Evolutionary conservation across 2,797 vertebrate genomes (phyloP), one percentile per base, ranked within the genome.

Genomic region (Dallia pectoralis): DNA sequence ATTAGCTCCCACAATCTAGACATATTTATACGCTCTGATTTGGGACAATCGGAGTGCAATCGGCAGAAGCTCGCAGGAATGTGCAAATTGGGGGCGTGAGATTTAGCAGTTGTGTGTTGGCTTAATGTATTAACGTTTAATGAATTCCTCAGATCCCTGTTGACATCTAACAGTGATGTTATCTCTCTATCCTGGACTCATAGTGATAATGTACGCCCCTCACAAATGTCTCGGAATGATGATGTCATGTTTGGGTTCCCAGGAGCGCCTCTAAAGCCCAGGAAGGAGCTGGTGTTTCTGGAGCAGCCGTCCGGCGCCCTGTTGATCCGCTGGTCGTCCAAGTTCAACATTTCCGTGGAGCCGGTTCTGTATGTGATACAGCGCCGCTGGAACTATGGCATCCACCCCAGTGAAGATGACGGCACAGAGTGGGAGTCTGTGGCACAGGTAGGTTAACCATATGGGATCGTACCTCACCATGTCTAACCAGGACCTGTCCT

Each of bases 261-360:
- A 99, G 97, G 97, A 75, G 96, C 96, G 75, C 97, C 97, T n/a
- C 89, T 98, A 87, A 98, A 97, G 87, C 97, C 97, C 18, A 93
- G 97, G 79, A 98, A 97, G 77, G 97, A 99, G 77, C 86, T 99
- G 84, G 93, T 91, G 67, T 98, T 99, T 72, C 70, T 84, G 63
- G 97, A 99, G 84, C 93, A 93, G 80, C 89, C 88, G 0, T 93
- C 94, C 0, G 95, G 96, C 67, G 94, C 93, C 65, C 91, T 99
- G 86, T 95, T 96, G 82, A 92, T 99, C 75, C 95, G 91, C 74
- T 99, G 97, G 97, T 98, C 96, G 67, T 98, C 97, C 5, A 97
- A 96, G 81, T 99, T 98, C 86, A 98, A 98, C 81, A 92, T 98
- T 70, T 98, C 97, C 0, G 96, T 96, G 30, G 97, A 99, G 72